These are phyloP conservation scores for Pipistrellus pygmaeus DNA, from an alignment of 2,797 vertebrate genomes.

Conservation along the genomic window DNA sequence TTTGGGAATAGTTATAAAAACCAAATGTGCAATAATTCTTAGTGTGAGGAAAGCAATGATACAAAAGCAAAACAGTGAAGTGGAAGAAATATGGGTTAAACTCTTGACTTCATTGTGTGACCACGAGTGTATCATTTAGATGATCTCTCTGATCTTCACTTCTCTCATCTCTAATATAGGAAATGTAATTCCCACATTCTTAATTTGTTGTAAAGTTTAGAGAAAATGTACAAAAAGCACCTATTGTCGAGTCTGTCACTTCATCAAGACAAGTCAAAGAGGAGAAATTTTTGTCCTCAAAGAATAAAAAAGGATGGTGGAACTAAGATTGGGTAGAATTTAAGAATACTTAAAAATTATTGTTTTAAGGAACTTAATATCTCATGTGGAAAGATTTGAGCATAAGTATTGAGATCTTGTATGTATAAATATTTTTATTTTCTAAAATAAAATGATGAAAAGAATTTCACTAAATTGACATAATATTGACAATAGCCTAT, in stretches of 20 bases:
- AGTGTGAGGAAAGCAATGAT: background rate
- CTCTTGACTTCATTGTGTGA: background rate
- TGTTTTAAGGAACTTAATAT: background rate
- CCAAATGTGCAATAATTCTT: background rate
- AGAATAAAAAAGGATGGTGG: background rate
- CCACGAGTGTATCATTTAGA: background rate
- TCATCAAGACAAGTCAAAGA: background rate
- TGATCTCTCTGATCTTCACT: background rate
- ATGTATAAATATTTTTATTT: constrained; percentile 18
- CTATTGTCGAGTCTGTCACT: background rate
- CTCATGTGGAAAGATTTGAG: background rate
- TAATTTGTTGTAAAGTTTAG: background rate
- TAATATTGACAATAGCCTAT: background rate
- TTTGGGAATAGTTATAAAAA: background rate
- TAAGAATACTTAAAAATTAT: background rate
- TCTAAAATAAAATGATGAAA: constrained; percentile 39
- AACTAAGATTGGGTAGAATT: background rate
- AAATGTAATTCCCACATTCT: background rate
- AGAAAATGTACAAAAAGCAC: background rate
- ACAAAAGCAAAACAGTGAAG: background rate
- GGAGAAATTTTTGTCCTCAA: background rate
- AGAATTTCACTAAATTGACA: background rate
- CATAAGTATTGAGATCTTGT: background rate
- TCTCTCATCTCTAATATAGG: background rate
- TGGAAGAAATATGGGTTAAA: background rate